phyloP scores from a whole-genome alignment of 2,113 vertebrate species.

The Phoenicopterus ruber region DNA sequence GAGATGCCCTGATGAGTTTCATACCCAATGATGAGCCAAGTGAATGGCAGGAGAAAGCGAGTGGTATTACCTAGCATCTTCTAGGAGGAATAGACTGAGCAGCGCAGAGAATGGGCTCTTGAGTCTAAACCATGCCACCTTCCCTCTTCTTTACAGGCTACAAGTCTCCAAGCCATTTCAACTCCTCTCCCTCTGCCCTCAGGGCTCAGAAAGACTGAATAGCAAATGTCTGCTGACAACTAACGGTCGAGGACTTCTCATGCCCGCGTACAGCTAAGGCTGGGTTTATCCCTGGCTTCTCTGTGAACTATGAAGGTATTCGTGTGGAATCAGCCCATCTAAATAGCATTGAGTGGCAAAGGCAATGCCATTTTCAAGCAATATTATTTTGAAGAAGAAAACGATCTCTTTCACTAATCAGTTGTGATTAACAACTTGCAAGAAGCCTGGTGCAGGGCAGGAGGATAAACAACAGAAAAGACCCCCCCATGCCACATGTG shows the following conservation, averaged over 20 bases:
- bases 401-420: background rate
- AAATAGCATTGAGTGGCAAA: background rate
- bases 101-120: background rate
- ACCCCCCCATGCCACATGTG: accelerated
- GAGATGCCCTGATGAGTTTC: background rate
- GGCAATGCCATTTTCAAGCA: background rate
- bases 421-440: background rate
- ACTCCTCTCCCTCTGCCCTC: background rate
- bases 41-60: background rate
- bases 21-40: accelerated
- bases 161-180: background rate
- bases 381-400: background rate
- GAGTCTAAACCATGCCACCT: background rate
- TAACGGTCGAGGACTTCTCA: background rate
- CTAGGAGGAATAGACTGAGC: background rate
- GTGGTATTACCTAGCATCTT: background rate
- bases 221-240: background rate
- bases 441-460: background rate
- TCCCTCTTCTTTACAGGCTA: background rate
- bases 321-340: background rate
- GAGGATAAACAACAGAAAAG: background rate
- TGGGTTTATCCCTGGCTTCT: background rate
- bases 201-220: background rate
- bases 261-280: background rate
- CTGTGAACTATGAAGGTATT: background rate